These are phyloP conservation scores for Anolis sagrei DNA, from an alignment of 2,113 vertebrate genomes.

Conservation along the genomic window DNA sequence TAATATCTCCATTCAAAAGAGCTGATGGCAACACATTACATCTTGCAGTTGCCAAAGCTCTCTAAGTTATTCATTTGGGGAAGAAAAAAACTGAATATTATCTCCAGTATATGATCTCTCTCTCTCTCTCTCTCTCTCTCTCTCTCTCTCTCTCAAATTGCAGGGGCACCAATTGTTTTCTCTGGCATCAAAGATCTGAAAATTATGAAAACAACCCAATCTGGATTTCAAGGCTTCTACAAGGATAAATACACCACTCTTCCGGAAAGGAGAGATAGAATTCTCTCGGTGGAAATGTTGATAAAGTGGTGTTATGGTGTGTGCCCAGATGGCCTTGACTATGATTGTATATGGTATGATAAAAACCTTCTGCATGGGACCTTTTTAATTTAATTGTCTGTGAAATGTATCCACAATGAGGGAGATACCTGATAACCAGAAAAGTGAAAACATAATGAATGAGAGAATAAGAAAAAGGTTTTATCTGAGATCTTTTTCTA, in stretches of 20 bases:
- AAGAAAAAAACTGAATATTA: not conserved
- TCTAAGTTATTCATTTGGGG: constrained; percentile 16
- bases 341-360: constrained; percentile 82
- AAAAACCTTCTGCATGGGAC: not conserved
- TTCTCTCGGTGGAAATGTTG: constrained; percentile 89
- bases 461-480: not conserved
- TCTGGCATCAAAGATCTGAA: constrained; percentile 91
- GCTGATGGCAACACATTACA: not conserved
- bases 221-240: constrained; percentile 91
- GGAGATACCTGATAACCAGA: not conserved
- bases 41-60: no score
- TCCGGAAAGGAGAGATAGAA: constrained; percentile 87
- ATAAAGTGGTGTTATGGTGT: constrained; percentile 89
- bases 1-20: no score
- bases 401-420: not conserved
- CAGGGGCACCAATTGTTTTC: constrained; percentile 85
- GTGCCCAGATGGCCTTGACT: constrained; percentile 73
- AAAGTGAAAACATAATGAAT: not conserved
- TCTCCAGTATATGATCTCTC: not conserved
- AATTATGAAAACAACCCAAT: constrained; percentile 94
- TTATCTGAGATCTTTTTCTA: not conserved
- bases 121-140: not conserved
- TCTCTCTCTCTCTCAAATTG: not conserved
- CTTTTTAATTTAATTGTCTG: not conserved
- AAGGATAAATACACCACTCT: constrained; percentile 90